phyloP scores from a whole-genome alignment of 2,888 invertebrate species.

The Parnassius glacialis region DNA sequence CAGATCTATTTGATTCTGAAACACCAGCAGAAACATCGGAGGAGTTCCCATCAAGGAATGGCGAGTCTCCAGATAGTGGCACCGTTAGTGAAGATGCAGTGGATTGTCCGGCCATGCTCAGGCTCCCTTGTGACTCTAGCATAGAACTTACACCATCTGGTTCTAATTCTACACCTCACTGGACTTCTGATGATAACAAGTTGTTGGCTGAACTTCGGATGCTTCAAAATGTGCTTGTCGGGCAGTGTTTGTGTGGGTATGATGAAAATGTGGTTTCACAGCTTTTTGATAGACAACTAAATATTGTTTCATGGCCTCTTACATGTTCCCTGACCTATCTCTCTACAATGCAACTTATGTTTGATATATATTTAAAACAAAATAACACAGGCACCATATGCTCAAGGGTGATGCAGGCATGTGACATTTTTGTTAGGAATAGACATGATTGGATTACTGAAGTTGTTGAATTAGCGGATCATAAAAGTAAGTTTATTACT shows the following conservation, averaged over 20 bases:
- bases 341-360: slow-evolving; percentile 90
- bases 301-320: slow-evolving; percentile 72
- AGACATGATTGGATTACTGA: slow-evolving; percentile 92
- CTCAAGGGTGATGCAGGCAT: slow-evolving; percentile 88
- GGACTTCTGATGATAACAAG: slow-evolving; percentile 66
- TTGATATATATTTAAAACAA: slow-evolving; percentile 92
- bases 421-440: slow-evolving; percentile 89
- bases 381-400: slow-evolving; percentile 91
- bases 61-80: slow-evolving; percentile 75
- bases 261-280: slow-evolving; percentile 85
- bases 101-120: slow-evolving; percentile 67
- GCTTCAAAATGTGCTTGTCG: slow-evolving; percentile 84
- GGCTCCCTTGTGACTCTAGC: slow-evolving; percentile 57
- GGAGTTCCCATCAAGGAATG: slow-evolving; percentile 63
- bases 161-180: slow-evolving; percentile 56
- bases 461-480: slow-evolving; percentile 89
- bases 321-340: slow-evolving; percentile 86
- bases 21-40: slow-evolving; percentile 68
- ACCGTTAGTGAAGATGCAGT: slow-evolving; percentile 77
- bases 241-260: slow-evolving; percentile 89
- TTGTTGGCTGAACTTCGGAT: slow-evolving; percentile 76
- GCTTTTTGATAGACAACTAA: slow-evolving; percentile 84
- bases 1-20: slow-evolving; percentile 67
- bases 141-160: slow-evolving; percentile 68
- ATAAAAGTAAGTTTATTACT: slow-evolving; percentile 89